Base-by-base conservation (phyloP, 2,797 vertebrate genomes). In the Petrocephalus sullivani region DNA sequence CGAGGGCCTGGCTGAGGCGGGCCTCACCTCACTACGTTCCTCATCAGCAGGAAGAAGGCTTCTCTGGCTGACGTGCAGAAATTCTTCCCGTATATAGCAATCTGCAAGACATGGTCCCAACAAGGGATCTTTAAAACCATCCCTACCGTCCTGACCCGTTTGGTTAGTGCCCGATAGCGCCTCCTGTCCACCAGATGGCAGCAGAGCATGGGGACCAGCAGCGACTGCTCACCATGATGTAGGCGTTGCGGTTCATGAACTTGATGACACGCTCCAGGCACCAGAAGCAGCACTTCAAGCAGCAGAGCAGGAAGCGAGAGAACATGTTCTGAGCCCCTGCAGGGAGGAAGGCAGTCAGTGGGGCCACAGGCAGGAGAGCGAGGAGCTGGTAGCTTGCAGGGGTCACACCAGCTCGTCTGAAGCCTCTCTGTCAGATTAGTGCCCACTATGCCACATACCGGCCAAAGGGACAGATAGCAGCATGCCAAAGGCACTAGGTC, bases 241-340 rank as follows among this genome's bases (percentile, higher is more conserved):
- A 99, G 64, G 98, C 98, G 89, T 99, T 99, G 95, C 96, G 96
- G 96, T 99, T 99, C 93, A 99, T 95, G 94, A 99, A 98, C 94
- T 95, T 98, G 91, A 99, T 95, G 93, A 97, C 95, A 93, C 94
- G 97, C 93, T 99, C 98, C 93, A 99, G 95, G 94, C 98, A 98
- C 98, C 98, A 99, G 94, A 99, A 99, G 94, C 98, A 99, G 94
- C 97, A 98, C 94, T 95, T 97, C 91, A 99, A 95, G 93, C 98
- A 99, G 94, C 96, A 97, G 16, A 98, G 93, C 71, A 99, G 89
- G 91, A 97, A 99, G 89, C 94, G 97, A 87, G 96, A 90, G 58
- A 94, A 91, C 9, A 92, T 92, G 91, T 96, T 98, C 86, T 97
- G 96, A 90, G 96, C 94, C 90, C 95, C 98, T 99, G 92, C 90